Evolutionary conservation across 1,140 invertebrate species (phyloP).

Genomic region (Spodoptera frugiperda): DNA sequence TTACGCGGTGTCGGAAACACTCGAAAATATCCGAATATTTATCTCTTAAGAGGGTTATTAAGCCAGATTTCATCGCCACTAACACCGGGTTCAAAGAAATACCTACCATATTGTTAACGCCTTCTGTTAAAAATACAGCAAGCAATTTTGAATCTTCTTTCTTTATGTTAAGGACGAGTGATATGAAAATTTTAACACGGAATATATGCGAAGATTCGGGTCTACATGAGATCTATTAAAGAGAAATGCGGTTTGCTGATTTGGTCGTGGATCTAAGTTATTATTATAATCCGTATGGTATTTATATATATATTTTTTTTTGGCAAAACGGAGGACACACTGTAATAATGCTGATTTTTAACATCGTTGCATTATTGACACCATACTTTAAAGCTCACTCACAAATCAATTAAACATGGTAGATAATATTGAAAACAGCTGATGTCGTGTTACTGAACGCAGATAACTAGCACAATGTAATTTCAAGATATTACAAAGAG

Average conservation of each 20-base stretch:
- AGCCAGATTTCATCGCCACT: conserved; percentile 52
- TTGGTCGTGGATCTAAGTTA: too few species aligned
- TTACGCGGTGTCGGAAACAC: conserved; percentile 54
- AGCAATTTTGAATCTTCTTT: not conserved
- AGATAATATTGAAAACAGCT: not conserved
- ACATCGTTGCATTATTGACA: too few species aligned
- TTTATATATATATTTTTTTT: too few species aligned
- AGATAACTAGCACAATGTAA: conserved; percentile 7
- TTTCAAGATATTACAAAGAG: conserved; percentile 42
- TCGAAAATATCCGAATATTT: conserved; percentile 60
- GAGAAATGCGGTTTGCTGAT: not conserved
- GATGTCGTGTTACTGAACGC: not conserved
- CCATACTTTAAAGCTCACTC: too few species aligned
- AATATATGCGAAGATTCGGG: not conserved
- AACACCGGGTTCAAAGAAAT: conserved; percentile 29
- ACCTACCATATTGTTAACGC: conserved; percentile 25
- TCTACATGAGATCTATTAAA: not conserved
- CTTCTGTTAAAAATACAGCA: conserved; percentile 5
- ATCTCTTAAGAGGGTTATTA: conserved; percentile 58
- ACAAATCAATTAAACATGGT: too few species aligned
- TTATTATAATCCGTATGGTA: too few species aligned
- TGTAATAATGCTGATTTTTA: not conserved
- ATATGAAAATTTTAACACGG: not conserved
- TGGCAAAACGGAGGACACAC: too few species aligned
- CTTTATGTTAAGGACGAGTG: not conserved